These are phyloP conservation scores for Tricholauxania praeusta DNA, from an alignment of 2,888 invertebrate genomes.

Conservation along the genomic window DNA sequence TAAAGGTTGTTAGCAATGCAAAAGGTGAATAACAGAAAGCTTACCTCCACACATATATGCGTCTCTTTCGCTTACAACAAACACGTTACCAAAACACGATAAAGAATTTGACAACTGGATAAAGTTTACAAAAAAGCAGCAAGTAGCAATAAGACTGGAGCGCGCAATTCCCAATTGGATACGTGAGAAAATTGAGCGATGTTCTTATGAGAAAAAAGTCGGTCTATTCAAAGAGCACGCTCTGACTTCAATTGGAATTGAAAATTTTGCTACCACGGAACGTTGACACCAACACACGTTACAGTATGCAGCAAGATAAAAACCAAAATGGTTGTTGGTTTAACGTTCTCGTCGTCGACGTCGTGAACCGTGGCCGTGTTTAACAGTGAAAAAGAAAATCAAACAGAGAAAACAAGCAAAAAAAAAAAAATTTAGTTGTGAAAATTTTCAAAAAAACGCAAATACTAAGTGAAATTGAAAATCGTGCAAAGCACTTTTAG, in stretches of 20 bases:
- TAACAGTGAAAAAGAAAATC: constrained; percentile 18
- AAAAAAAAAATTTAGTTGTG: not conserved
- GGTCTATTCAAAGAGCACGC: too few species aligned
- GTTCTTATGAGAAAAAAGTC: constrained; percentile 17
- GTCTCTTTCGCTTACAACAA: too few species aligned
- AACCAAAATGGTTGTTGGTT: constrained; percentile 63
- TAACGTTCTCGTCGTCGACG: constrained; percentile 45
- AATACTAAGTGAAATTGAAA: constrained; percentile 2
- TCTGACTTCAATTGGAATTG: constrained; percentile 19
- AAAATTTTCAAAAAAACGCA: constrained; percentile 29
- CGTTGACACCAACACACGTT: constrained; percentile 48
- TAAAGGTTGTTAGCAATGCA: too few species aligned
- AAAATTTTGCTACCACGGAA: constrained; percentile 46
- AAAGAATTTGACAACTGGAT: too few species aligned
- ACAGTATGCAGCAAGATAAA: constrained; percentile 60
- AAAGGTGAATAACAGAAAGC: too few species aligned
- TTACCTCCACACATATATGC: too few species aligned
- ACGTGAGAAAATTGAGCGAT: not conserved
- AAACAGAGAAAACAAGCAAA: not conserved
- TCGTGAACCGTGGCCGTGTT: constrained; percentile 32
- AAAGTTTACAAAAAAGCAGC: too few species aligned
- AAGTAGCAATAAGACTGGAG: too few species aligned
- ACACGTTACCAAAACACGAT: too few species aligned
- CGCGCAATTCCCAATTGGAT: too few species aligned
- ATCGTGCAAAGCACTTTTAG: too few species aligned